Conservation (phyloP, 1,140 invertebrate genomes). For the Acromyrmex heyeri region DNA sequence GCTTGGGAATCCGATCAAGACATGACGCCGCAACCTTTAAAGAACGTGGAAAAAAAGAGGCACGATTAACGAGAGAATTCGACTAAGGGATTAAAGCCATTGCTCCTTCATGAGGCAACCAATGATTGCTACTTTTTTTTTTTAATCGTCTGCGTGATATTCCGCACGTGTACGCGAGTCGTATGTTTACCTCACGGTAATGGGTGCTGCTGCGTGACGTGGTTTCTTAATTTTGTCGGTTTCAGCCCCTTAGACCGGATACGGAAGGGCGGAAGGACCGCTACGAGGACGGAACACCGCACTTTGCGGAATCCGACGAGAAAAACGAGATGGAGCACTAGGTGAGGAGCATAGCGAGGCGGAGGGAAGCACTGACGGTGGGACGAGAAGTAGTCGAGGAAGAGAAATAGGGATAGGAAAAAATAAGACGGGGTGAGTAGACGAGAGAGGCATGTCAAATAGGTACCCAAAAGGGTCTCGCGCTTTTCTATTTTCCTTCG, state of each 20-base stretch:
- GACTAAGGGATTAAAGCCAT: slow-evolving; percentile 71
- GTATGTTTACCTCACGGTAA: slow-evolving; percentile 80
- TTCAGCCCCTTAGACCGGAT: slow-evolving; percentile 29
- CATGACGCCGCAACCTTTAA: background rate
- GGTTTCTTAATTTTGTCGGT: slow-evolving; percentile 78
- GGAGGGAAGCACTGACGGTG: background rate
- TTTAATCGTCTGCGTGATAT: slow-evolving; percentile 68
- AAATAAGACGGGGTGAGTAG: slow-evolving; percentile 46
- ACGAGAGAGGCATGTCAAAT: slow-evolving; percentile 73
- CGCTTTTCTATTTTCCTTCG: slow-evolving; percentile 73
- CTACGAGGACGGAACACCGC: slow-evolving; percentile 38
- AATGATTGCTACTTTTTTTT: slow-evolving; percentile 36
- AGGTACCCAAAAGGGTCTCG: slow-evolving; percentile 73
- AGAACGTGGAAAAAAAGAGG: slow-evolving; percentile 60
- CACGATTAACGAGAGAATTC: slow-evolving; percentile 68
- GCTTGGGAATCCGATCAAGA: slow-evolving; percentile 62
- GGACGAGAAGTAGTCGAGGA: slow-evolving; percentile 46
- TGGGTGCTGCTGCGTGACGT: slow-evolving; percentile 74
- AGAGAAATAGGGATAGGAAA: slow-evolving; percentile 59
- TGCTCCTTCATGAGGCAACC: slow-evolving; percentile 48
- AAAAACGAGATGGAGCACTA: slow-evolving; percentile 46
- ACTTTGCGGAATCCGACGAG: slow-evolving; percentile 67
- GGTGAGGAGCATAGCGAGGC: background rate
- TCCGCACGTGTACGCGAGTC: slow-evolving; percentile 76
- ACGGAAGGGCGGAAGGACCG: slow-evolving; percentile 30